A percentile compares a stretch with the other conserved stretches of the same genome.
phyloP scores from a whole-genome alignment of 1,140 invertebrate genomes.

The Eriocheir sinensis region DNA sequence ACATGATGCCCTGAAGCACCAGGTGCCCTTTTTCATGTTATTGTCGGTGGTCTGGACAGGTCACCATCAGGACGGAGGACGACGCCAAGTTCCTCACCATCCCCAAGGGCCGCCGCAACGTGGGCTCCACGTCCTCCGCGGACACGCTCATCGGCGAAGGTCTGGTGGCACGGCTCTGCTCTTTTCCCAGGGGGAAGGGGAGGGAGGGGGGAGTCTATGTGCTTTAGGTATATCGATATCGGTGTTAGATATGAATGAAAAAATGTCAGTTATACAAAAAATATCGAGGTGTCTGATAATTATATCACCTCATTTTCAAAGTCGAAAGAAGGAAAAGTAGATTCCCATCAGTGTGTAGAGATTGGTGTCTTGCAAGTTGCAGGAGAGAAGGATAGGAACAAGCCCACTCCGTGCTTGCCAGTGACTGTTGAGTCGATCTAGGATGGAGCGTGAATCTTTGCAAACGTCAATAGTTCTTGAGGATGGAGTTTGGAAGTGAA shows the following conservation, averaged over 20 bases:
- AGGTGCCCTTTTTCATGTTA: not conserved
- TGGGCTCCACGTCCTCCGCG: conserved; percentile 70
- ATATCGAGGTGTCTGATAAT: not conserved
- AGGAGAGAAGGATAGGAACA: too few relatives aligned
- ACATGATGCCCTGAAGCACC: not conserved
- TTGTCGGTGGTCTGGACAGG: conserved; percentile 27
- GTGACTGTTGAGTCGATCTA: too few relatives aligned
- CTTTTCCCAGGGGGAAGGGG: not conserved
- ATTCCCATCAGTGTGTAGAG: too few relatives aligned
- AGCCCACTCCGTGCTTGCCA: too few relatives aligned
- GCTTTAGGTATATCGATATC: not conserved
- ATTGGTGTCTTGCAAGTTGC: too few relatives aligned
- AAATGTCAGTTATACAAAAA: not conserved
- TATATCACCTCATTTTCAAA: too few relatives aligned
- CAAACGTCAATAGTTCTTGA: too few relatives aligned
- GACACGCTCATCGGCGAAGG: conserved; percentile 74
- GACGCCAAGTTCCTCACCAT: conserved; percentile 71
- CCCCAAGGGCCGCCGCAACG: conserved; percentile 64
- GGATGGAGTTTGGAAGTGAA: too few relatives aligned
- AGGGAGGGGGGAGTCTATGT: not conserved
- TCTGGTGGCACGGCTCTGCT: not conserved
- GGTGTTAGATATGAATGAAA: not conserved
- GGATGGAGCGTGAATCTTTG: too few relatives aligned
- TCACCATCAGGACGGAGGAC: conserved; percentile 61
- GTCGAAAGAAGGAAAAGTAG: too few relatives aligned